These are phyloP conservation scores for Ia io DNA, from an alignment of 2,113 vertebrate genomes.

Conservation along the genomic window DNA sequence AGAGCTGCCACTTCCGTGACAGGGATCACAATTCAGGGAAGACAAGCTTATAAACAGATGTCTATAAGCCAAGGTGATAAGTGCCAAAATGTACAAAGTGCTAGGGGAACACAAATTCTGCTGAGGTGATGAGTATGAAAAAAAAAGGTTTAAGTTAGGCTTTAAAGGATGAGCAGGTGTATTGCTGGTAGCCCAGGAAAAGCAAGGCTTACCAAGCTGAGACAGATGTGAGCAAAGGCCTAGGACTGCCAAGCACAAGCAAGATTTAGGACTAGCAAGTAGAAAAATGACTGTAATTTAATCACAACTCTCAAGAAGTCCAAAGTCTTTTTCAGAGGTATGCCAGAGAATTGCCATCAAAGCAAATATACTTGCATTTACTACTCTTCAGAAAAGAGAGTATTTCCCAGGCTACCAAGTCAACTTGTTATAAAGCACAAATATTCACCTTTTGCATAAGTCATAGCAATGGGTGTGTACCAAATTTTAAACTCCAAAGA, in stretches of 20 bases:
- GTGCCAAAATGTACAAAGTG: not conserved
- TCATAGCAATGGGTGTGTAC: not conserved
- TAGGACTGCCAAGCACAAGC: not conserved
- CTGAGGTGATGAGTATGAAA: not conserved
- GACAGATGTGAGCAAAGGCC: not conserved
- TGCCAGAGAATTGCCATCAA: not conserved
- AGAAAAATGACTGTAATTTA: not conserved
- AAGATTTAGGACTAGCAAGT: not conserved
- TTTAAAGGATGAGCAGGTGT: not conserved
- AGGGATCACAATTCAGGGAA: not conserved
- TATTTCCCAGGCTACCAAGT: conserved; percentile 11
- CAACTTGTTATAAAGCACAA: conserved; percentile 34
- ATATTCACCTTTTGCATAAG: not conserved
- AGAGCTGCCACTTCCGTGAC: not conserved
- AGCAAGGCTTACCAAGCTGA: not conserved
- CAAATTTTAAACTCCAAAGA: conserved; percentile 33
- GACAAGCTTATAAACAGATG: not conserved
- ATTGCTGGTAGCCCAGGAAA: not conserved
- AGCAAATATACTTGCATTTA: not conserved
- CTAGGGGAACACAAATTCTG: not conserved
- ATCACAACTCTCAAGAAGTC: not conserved
- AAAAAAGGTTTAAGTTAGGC: not conserved
- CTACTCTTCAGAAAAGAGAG: not conserved
- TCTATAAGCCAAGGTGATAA: not conserved
- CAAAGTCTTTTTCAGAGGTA: not conserved